A percentile compares a stretch with the other conserved stretches of the same genome.
phyloP scores from a whole-genome alignment of 1,140 invertebrate species.

The Danaus plexippus region DNA sequence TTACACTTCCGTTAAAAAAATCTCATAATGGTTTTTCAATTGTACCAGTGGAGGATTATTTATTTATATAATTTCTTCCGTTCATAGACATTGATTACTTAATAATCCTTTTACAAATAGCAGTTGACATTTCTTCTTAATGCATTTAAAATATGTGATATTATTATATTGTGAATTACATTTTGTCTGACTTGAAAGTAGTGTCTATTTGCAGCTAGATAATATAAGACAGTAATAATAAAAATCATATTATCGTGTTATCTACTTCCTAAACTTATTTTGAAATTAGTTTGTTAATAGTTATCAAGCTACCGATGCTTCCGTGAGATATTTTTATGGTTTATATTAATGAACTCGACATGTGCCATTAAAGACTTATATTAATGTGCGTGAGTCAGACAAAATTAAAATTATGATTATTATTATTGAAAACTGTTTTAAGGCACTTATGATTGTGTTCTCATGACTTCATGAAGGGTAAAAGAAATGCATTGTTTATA shows the following conservation, averaged over 20 bases:
- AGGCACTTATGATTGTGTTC: conserved; percentile 56
- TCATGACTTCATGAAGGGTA: conserved; percentile 48
- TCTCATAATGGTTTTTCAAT: conserved; percentile 69
- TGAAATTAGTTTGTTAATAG: conserved; percentile 23
- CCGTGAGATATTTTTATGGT: conserved; percentile 28
- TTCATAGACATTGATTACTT: conserved; percentile 27
- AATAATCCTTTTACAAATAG: conserved; percentile 27
- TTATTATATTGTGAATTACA: conserved; percentile 66
- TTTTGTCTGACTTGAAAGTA: conserved; percentile 70
- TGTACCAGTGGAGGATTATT: conserved; percentile 65
- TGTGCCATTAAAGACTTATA: conserved; percentile 51
- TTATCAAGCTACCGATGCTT: conserved; percentile 27
- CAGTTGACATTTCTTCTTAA: conserved; percentile 55
- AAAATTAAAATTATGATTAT: conserved; percentile 56
- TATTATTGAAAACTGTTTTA: conserved; percentile 40
- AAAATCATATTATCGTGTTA: conserved; percentile 34
- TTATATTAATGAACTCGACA: conserved; percentile 32
- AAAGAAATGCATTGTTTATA: conserved; percentile 65
- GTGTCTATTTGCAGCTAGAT: conserved; percentile 59
- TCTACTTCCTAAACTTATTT: conserved; percentile 27
- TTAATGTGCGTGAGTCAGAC: conserved; percentile 59
- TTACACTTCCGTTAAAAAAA: conserved; percentile 69
- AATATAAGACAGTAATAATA: conserved; percentile 49
- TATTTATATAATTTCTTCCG: conserved; percentile 55
- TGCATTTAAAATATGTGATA: conserved; percentile 72